Base-by-base conservation (phyloP, 1,140 invertebrate species). In the Drosophila parabipectinata region DNA sequence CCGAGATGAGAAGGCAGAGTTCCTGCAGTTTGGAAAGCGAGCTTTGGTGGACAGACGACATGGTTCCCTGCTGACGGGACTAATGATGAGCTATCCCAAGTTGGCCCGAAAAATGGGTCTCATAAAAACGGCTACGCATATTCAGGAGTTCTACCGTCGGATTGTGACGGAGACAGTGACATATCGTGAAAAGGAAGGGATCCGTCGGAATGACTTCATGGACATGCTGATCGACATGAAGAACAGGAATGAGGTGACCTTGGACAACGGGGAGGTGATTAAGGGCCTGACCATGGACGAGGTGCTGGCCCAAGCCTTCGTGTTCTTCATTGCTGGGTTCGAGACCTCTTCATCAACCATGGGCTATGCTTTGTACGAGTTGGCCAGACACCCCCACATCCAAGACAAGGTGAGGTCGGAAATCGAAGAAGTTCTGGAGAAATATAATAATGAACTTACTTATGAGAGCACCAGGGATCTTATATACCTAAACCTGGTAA, bases 311-410 rank as follows among this genome's bases (percentile, higher is more conserved):
- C 92, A 93, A n/a, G 91, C 79, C 0, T 92, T 90, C 56, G 37
- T 87, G 0, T 93, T 93, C 44, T 92, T 94, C 60, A 52, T 95
- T 6, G 95, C 94, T 37, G 95, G 95, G n/a, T 95, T 94, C 75
- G 95, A 96, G 58, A 94, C 95, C 0, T 93, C 94, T 1, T 93
- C 95, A 4, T 92, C 92, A 1, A 92, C 93, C 0, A 92, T 95
- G 62, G 82, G 92, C 0, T 94, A 93, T 69, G 80, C 92, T 0
- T 60, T 94, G 0, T 94, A 94, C 72, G 93, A 94, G 58, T 81
- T 96, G 56, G 94, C 94, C 0, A 62, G 92, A n/a, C 89, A 95
- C 77, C 93, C 93, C 41, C 92, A 94, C 0, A 82, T 94, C 1
- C 95, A 96, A 92, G 91, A 95, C 7, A 93, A 92, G 73, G 60